phyloP scores from a whole-genome alignment of 2,888 invertebrate species.

The Morpho helenor region DNA sequence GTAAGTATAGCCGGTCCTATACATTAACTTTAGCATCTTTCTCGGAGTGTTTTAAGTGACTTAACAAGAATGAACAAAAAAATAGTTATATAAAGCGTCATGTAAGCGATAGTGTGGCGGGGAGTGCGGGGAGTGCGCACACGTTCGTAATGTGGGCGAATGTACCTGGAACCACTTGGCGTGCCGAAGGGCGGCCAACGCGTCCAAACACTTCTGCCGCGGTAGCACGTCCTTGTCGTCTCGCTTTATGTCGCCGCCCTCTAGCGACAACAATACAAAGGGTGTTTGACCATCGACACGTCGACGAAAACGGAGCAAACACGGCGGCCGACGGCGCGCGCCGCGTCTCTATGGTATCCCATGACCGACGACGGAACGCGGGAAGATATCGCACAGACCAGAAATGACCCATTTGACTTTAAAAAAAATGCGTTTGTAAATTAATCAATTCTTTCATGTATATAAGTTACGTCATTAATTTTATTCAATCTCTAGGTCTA shows the following conservation, averaged over 20 bases:
- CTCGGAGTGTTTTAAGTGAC: neutral
- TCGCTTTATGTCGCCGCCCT: conserved; percentile 82
- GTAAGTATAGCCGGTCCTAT: no score
- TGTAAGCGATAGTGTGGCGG: conserved; percentile 1
- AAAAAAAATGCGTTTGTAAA: no score
- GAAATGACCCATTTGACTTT: no score
- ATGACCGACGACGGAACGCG: neutral
- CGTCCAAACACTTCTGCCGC: conserved; percentile 99
- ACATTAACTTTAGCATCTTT: no score
- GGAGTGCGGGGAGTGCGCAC: conserved; percentile 57
- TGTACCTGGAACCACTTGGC: conserved; percentile 99
- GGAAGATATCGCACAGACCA: neutral
- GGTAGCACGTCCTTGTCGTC: conserved; percentile 96
- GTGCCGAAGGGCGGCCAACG: conserved; percentile 99
- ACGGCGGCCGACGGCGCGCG: conserved; percentile 32
- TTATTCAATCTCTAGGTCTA: no score
- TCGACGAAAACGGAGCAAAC: conserved; percentile 76
- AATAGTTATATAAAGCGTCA: conserved; percentile 1
- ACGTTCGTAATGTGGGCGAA: conserved; percentile 68
- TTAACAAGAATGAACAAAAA: conserved; percentile 33
- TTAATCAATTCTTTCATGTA: no score
- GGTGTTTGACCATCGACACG: conserved; percentile 87
- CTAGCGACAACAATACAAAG: conserved; percentile 81
- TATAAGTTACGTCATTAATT: no score
- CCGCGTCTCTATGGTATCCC: no score